Evolutionary conservation across 2,888 invertebrate genomes (phyloP), one percentile per base, ranked within the genome.

Genomic region (Myathropa florea): DNA sequence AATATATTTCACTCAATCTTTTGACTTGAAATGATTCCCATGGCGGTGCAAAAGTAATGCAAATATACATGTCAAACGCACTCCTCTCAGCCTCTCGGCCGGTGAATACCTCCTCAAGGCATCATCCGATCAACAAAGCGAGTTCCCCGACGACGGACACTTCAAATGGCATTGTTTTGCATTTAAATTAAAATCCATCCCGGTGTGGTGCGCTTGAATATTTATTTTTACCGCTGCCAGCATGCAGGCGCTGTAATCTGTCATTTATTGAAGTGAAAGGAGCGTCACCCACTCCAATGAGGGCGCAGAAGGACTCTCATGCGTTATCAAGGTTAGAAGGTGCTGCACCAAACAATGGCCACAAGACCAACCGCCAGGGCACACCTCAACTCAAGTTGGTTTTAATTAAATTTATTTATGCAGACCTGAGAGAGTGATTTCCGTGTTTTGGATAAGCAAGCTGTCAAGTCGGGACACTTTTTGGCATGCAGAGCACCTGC

Each of bases 351-450:
- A 18, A 46, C 46, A 46, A 46, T 18, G 24, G 57, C 21, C 24
- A 39, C 59, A 55, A 53, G 21, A 57, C 21, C 21, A 57, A 24
- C 24, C 57, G 23, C 36, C 57, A 23, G 36, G 28, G 26, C 21
- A 26, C 65, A 64, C 63, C 83, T 78, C 67, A 72, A 83, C 83
- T 78, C 67, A 72, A 83, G 78, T 78, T 33, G 72, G 59, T 4
- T 72, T 83, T 83, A 83, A 83, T 83, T 78, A 83, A 83, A 83
- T 83, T 78, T 78, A 83, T 83, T 83, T 83, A 73, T 83, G 78
- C 83, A 83, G 23, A 30, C 61, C 72, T 55, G 33, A 60, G 77
- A 60, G 82, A 55, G 67, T 24, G 36, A 23, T 71, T 65, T 12
- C 24, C 33, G 36, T 65, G 60, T 77, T 63, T 53, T 28, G 59